These are phyloP conservation scores for Acanthococcus lagerstroemiae DNA, from an alignment of 2,888 invertebrate species.

Conservation along the genomic window DNA sequence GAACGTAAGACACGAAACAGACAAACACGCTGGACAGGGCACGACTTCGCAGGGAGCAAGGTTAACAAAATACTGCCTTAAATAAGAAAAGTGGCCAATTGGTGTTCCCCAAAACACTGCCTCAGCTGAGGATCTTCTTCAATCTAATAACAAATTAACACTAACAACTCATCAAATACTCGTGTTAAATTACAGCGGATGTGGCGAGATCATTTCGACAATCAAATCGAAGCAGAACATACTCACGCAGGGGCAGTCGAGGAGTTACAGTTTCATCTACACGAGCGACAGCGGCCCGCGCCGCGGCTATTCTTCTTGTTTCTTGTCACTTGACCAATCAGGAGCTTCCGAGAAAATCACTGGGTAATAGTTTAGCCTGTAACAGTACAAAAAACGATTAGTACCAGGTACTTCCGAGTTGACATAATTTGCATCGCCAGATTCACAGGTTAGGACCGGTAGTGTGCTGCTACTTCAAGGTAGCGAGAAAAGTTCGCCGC, in stretches of 20 bases:
- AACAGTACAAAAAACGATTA: not conserved
- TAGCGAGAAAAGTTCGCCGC: conserved; percentile 62
- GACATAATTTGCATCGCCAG: not conserved
- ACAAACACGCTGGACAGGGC: too few species aligned
- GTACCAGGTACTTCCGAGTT: not conserved
- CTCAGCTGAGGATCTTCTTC: too few species aligned
- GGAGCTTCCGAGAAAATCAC: conserved; percentile 27
- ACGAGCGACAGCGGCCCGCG: conserved; percentile 83
- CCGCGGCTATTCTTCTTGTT: conserved; percentile 83
- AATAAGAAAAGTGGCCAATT: too few species aligned
- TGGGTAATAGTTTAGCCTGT: not conserved
- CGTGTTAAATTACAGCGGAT: too few species aligned
- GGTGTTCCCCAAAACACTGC: too few species aligned
- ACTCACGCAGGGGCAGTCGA: conserved; percentile 45
- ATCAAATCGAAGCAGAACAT: not conserved
- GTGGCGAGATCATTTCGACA: not conserved
- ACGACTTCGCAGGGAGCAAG: too few species aligned
- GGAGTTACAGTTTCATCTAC: conserved; percentile 66
- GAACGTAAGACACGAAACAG: too few species aligned
- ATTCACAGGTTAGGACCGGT: conserved; percentile 11
- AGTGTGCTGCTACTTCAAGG: conserved; percentile 48
- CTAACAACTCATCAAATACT: too few species aligned
- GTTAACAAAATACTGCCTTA: too few species aligned
- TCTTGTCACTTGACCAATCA: conserved; percentile 60
- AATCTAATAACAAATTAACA: too few species aligned